Evolutionary conservation across 64 coral and sea anemone genomes (phyloP), one percentile per base, ranked within the genome.

Genomic region (Acropora tenuis): DNA sequence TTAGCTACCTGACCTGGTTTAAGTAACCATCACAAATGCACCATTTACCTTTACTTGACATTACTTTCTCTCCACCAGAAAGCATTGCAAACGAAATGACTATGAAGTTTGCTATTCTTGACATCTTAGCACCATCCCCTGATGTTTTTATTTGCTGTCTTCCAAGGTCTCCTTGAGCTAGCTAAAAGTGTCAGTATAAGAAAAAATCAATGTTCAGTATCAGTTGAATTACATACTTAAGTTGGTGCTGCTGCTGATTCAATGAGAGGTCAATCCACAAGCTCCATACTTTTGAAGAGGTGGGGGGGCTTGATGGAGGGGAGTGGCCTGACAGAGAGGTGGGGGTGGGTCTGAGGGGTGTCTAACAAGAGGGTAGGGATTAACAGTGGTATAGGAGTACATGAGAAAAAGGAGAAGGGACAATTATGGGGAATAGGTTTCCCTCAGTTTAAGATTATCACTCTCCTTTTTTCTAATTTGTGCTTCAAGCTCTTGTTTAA

Each of bases 81-180:
- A 93, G 48, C 58, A 93, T 17, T 8, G 91, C 78, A 93, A 88
- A 93, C 41, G 82, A 87, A 13, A 93, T 13, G 4, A 82, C 43
- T 52, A 93, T 93, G 60, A 73, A 90, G 46, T 49, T 82, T 45
- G 75, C 10, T 79, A 75, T 88, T 50, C 86, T 88, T 55, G 86
- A 77, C 86, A 88, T 75, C 19, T 77, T 89, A n/a, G 87, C 87
- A 47, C 87, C 75, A 89, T 85, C 82, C 46, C 82, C 82, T 30
- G 60, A 69, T 85, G 69, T 1, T 9, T 46, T 42, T 4, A 85
- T 50, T 58, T 57, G 3, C 58, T 80, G 78, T 58, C 58, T 80
- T 80, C 15, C 17, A n/a, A 58, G 52, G 78, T 80, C 78, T 57
- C 78, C 78, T 41, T 20, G 9, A 57, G 19, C 78, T 80, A 13